These are phyloP conservation scores for Agriopis aurantiaria DNA, from an alignment of 2,888 invertebrate species.

Conservation along the genomic window DNA sequence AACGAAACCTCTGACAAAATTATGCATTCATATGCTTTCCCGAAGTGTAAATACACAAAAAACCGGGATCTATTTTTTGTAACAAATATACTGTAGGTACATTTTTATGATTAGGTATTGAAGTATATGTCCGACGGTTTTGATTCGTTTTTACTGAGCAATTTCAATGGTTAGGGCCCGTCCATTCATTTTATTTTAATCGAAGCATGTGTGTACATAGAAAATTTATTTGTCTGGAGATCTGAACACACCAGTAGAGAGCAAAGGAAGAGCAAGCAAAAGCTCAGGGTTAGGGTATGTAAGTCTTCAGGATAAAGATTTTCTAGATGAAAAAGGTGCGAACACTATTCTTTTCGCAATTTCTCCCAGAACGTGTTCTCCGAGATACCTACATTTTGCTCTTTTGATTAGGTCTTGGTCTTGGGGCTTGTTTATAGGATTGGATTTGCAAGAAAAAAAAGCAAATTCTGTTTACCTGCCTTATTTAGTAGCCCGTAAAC, in stretches of 20 bases:
- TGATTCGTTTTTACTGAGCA: too few species aligned
- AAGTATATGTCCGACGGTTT: too few species aligned
- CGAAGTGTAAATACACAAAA: too few species aligned
- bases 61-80: too few species aligned
- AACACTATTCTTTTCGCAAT: slow-evolving; percentile 1
- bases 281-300: not conserved
- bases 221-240: not conserved
- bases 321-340: slow-evolving; percentile 8
- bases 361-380: not conserved
- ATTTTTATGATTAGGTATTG: too few species aligned
- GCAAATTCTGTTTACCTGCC: not conserved
- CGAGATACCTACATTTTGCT: not conserved
- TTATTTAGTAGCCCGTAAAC: too few species aligned
- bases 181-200: too few species aligned
- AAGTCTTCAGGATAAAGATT: not conserved
- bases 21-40: too few species aligned
- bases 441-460: slow-evolving; percentile 5
- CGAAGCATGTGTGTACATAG: not conserved
- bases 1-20: too few species aligned
- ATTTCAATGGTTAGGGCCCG: too few species aligned
- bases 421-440: not conserved
- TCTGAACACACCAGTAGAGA: not conserved
- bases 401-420: slow-evolving; percentile 7
- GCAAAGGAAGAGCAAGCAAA: not conserved
- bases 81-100: too few species aligned